Evolutionary conservation across 2,888 invertebrate genomes (phyloP).

Genomic region (Chrysina gloriosa): DNA sequence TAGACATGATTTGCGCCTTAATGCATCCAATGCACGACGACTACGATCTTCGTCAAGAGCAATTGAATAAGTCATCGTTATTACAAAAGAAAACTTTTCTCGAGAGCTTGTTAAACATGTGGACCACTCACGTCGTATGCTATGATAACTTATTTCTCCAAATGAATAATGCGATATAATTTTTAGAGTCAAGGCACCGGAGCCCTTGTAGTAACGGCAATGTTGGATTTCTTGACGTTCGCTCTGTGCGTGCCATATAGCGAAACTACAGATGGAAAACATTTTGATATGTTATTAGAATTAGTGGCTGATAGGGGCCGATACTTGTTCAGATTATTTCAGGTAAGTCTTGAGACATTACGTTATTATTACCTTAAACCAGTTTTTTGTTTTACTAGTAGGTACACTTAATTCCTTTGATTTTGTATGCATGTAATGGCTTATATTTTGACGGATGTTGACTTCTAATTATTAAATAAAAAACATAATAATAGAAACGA

Average conservation of each 20-base stretch:
- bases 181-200: constrained; percentile 89
- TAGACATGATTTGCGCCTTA: constrained; percentile 96
- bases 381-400: too few species aligned
- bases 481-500: too few species aligned
- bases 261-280: constrained; percentile 97
- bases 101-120: constrained; percentile 93
- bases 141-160: not conserved
- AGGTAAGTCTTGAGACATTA: constrained; percentile 72
- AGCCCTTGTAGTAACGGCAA: constrained; percentile 94
- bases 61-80: constrained; percentile 96
- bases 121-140: constrained; percentile 92
- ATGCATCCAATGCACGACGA: constrained; percentile 99
- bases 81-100: constrained; percentile 91
- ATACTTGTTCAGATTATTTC: constrained; percentile 90
- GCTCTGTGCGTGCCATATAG: constrained; percentile 98
- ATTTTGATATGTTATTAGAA: constrained; percentile 92
- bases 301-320: constrained; percentile 94
- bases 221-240: constrained; percentile 98
- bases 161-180: constrained; percentile 10
- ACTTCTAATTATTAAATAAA: too few species aligned
- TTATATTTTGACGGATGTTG: too few species aligned
- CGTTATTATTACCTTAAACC: too few species aligned
- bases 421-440: too few species aligned
- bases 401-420: too few species aligned
- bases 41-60: constrained; percentile 96